phyloP scores from a whole-genome alignment of 2,888 invertebrate species.

The Syritta pipiens region DNA sequence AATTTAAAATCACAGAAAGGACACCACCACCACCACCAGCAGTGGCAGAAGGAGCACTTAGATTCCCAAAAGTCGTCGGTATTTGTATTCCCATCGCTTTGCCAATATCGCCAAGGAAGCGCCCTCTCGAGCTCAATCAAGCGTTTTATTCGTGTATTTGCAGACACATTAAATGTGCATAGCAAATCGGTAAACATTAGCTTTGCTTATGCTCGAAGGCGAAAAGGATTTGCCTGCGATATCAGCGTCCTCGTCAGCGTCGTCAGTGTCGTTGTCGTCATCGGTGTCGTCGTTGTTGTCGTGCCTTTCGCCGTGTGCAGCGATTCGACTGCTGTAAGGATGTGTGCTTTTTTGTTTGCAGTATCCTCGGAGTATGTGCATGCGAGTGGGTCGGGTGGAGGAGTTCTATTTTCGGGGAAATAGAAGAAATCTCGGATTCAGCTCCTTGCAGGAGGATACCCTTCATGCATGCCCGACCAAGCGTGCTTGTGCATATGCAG shows the following conservation, averaged over 20 bases:
- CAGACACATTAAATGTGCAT: conserved; percentile 71
- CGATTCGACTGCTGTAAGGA: conserved; percentile 6
- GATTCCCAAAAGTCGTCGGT: conserved; percentile 31
- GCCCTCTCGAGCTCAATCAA: conserved; percentile 70
- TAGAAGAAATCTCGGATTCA: conserved; percentile 23
- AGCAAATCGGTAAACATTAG: conserved; percentile 71
- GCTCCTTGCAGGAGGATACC: conserved; percentile 8
- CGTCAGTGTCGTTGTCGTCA: background rate
- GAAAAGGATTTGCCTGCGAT: conserved; percentile 65
- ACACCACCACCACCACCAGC: background rate
- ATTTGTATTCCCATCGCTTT: conserved; percentile 67
- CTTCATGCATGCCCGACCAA: conserved; percentile 9
- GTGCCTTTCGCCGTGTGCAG: background rate
- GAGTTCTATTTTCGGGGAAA: conserved; percentile 13
- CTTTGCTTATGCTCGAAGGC: conserved; percentile 67
- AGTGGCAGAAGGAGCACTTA: conserved; percentile 28
- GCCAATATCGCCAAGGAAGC: conserved; percentile 64
- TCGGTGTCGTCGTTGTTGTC: background rate
- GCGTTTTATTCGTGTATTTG: conserved; percentile 71
- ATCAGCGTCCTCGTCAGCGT: background rate
- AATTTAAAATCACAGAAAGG: conserved; percentile 31
- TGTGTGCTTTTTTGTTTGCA: conserved; percentile 31
- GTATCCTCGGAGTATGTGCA: conserved; percentile 11
- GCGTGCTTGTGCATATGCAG: conserved; percentile 34
- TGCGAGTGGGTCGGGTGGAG: background rate